Base-by-base conservation (phyloP, 1,140 invertebrate species). In the Trachymyrmex cornetzi region DNA sequence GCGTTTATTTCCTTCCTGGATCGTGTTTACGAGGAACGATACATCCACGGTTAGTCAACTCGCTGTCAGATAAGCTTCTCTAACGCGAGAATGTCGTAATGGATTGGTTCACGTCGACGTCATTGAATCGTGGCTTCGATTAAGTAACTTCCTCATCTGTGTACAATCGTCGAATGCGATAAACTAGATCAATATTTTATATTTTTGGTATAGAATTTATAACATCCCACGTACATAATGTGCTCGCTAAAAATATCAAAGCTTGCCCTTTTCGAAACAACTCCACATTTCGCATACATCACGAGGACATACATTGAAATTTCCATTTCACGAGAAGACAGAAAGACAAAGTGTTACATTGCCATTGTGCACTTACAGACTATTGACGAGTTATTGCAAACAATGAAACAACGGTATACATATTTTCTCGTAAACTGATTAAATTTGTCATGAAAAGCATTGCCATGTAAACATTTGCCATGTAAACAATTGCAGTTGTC, bases 161-260 rank as follows among this genome's bases (percentile, higher is more conserved):
- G 3, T 11, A 24, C 67, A 30, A 61, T 59, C 16, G 12, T 12
- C 34, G 12, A 16, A 72, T 27, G 16, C 30, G 16, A 7, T 3
- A 0, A 82, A 82, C 38, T 61, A 74, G 67, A 55, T 75, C 19
- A 48, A 9, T n/a, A 55, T 69, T 81, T 81, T 55, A 16, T 14
- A 53, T 27, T 22, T 69, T 12, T 16, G 3, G 19, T 22, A 1
- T 4, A 16, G 6, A 30, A 19, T 79, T 66, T 30, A 22, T 22
- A 64, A 48, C 7, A 66, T 66, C 0, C 24, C 12, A n/a, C 24
- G 14, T 48, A n/a, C 16, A 14, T 24, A 30, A 24, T 59, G 0
- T 14, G 7, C 12, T 9, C 48, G 27, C 3, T 69, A 9, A 4
- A 38, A 67, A 55, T 80, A 69, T 55, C 27, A 34, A 12, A 57